Conservation (phyloP, 2,797 vertebrate genomes). For the Phoxinus dragarum region DNA sequence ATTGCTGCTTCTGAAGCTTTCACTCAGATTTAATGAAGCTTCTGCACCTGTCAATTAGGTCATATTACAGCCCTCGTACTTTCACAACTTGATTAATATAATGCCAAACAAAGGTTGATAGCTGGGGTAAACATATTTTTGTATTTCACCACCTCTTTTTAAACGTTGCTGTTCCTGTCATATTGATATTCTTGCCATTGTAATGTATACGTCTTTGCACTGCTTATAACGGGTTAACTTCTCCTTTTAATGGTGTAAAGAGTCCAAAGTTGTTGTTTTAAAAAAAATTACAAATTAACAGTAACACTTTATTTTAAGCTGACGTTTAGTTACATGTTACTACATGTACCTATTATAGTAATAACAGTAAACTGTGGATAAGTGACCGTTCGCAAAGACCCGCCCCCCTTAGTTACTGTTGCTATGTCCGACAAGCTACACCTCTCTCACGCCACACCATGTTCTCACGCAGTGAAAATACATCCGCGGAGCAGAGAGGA, state of each 20-base stretch:
- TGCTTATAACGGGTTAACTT: neutral
- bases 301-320: no score
- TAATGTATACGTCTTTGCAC: neutral
- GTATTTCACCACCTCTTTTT: neutral
- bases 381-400: no score
- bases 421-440: no score
- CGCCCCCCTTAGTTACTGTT: no score
- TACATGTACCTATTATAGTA: no score
- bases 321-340: no score
- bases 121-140: conserved; percentile 37
- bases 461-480: no score
- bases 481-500: no score
- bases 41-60: conserved; percentile 52
- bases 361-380: no score
- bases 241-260: neutral
- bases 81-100: conserved; percentile 47
- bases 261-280: no score
- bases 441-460: no score
- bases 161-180: neutral
- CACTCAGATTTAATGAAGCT: conserved; percentile 57
- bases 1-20: conserved; percentile 51
- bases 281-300: no score
- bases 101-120: conserved; percentile 45
- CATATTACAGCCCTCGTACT: conserved; percentile 29
- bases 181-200: neutral